Evolutionary conservation across 2,113 vertebrate species (phyloP).

Genomic region (Corvus cornix): DNA sequence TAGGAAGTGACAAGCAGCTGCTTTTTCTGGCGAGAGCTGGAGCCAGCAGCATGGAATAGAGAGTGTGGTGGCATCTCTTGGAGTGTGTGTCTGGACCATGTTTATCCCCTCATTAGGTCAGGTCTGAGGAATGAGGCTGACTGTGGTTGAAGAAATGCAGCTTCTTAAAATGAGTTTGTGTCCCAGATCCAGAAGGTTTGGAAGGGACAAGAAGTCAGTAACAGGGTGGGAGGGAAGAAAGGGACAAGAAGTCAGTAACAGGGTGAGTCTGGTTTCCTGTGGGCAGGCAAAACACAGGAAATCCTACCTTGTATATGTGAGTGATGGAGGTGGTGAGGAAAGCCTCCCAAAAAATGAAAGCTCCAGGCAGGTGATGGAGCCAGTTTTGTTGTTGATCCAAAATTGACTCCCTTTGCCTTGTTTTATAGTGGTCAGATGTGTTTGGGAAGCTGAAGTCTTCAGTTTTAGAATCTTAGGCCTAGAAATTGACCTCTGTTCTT

Average conservation of each 20-base stretch:
- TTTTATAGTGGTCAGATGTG: neutral
- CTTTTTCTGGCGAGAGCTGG: neutral
- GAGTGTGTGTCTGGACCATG: neutral
- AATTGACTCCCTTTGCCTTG: fast-evolving
- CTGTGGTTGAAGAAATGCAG: neutral
- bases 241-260: neutral
- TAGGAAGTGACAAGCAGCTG: neutral
- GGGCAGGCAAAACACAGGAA: neutral
- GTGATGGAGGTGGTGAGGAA: neutral
- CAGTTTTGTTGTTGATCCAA: neutral
- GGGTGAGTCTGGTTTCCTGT: neutral
- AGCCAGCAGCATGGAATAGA: neutral
- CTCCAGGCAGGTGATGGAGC: neutral
- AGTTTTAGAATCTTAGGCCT: neutral
- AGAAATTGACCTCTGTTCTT: neutral
- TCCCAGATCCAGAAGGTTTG: neutral
- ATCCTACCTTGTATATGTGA: neutral
- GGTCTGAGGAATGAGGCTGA: neutral
- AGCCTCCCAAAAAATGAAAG: neutral
- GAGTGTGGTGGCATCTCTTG: neutral
- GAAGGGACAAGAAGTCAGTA: neutral
- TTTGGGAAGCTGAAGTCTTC: neutral
- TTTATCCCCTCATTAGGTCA: neutral
- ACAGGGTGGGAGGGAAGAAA: neutral
- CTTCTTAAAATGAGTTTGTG: neutral